Evolutionary conservation across 2,797 vertebrate species (phyloP), one percentile per base, ranked within the genome.

Genomic region (Melanogrammus aeglefinus): DNA sequence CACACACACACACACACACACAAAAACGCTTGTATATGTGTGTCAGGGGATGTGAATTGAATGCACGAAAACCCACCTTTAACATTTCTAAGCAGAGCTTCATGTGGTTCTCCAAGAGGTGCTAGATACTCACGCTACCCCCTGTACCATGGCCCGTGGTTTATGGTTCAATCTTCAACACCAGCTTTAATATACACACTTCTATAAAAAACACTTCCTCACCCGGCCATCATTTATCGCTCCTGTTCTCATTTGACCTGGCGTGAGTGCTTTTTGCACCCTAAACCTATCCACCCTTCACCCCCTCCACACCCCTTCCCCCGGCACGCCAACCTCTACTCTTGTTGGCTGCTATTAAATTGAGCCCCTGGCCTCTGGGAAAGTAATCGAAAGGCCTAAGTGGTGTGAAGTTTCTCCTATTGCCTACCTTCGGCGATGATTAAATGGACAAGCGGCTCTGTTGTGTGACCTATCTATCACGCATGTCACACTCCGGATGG

Each of bases 341-440:
- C 39, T 35, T 10, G 47, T 35, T 66, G 76, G 31, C 57, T 6
- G 24, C 76, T 51, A 31, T 76, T 57, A 83, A 18, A 78, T 75
- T 74, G 24, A 77, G 76, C 69, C 76, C 72, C 35, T 16, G 18
- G 38, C 72, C 73, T 72, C 75, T 39, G 75, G 85, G 76, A 70
- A 81, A 86, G 86, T 82, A 82, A 84, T 79, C 82, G 75, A 8
- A 0, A 21, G 33, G 85, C 77, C 76, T 83, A 72, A 78, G 74
- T 79, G 2, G 79, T 2, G 74, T 73, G 80, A 79, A 57, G 79
- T 83, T 79, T 83, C 78, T 82, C 76, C 86, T 76, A 75, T 81
- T 72, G 27, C 76, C 71, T 57, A 81, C 84, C 88, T 86, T 84
- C 84, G 83, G 82, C 77, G 76, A 73, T 82, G 79, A 85, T 84